Evolutionary conservation across 2,113 vertebrate genomes (phyloP), one percentile per base, ranked within the genome.

Genomic region (Mirza zaza): DNA sequence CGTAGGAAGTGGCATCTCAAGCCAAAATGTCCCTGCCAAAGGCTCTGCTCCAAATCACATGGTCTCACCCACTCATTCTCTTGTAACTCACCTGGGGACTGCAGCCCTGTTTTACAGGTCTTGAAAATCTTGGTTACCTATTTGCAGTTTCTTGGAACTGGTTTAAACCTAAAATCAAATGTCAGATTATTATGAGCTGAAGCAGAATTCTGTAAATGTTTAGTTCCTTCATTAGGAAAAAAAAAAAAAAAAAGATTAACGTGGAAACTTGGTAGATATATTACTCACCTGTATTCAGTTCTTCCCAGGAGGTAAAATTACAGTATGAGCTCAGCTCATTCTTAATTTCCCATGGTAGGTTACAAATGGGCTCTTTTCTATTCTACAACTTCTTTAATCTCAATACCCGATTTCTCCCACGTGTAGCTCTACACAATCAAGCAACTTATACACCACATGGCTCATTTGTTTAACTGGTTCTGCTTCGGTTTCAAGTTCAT

Each of bases 241-340:
- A 63, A 45, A 45, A 42, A 42, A 45, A 45, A 67, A 45, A 90
- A 68, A 0, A 0, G 90, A 91, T 97, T 86, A 96, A 87, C 50
- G 8, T 70, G 95, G 92, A 91, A 91, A 91, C 77, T 94, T 96
- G 76, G 91, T 97, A 86, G 90, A 96, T 94, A 84, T 91, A 96
- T 91, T 94, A 88, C 95, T 98, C 92, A 95, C 92, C 85, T 98
- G 93, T 42, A 95, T 98, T 97, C 95, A n/a, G 0, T 87, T 95
- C 70, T 87, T 97, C 1, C 61, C 95, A 97, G 90, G 94, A 98
- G 93, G 94, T 97, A 91, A 96, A 96, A 85, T 97, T 97, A 97
- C 84, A 89, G 59, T 80, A 18, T 96, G 94, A 98, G 90, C 93
- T 97, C 96, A 97, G 88, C 82, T 95, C 70, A 91, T 59, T 81